Evolutionary conservation across 2,113 vertebrate species (phyloP).

Genomic region (Xyrauchen texanus): DNA sequence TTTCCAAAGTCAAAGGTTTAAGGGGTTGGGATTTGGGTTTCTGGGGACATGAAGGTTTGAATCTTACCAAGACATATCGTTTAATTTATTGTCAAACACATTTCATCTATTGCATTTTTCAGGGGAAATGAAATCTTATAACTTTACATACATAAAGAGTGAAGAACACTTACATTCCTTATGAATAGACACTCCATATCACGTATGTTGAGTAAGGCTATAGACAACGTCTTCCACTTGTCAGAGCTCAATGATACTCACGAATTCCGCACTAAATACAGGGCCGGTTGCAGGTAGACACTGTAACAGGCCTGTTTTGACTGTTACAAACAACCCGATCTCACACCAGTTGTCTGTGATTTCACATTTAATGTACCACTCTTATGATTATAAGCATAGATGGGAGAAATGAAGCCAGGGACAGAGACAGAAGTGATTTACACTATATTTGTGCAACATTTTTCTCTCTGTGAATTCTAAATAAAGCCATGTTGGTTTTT

Average conservation of each 20-base stretch:
- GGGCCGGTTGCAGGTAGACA: background rate
- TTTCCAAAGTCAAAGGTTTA: background rate
- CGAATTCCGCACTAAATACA: slow-evolving; percentile 29
- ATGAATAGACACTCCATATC: slow-evolving; percentile 12
- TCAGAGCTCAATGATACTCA: background rate
- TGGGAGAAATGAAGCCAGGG: background rate
- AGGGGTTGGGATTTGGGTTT: slow-evolving; percentile 11
- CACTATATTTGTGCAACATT: slow-evolving; percentile 37
- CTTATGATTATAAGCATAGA: background rate
- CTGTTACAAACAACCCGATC: slow-evolving; percentile 6
- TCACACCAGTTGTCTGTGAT: background rate
- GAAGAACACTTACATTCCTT: background rate
- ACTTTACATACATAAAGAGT: slow-evolving; percentile 1
- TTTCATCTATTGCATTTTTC: background rate
- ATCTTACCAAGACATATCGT: slow-evolving; percentile 13
- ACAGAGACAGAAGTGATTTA: slow-evolving; percentile 13
- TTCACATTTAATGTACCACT: background rate
- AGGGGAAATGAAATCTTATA: background rate
- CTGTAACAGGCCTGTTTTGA: background rate
- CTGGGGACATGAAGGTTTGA: background rate
- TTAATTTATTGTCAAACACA: slow-evolving; percentile 46
- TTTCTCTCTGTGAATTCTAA: slow-evolving; percentile 54
- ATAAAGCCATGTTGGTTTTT: slow-evolving; percentile 60
- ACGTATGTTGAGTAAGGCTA: background rate
- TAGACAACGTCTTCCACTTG: too few species aligned